phyloP scores from a whole-genome alignment of 2,888 invertebrate genomes.

The Aphidoletes aphidimyza region DNA sequence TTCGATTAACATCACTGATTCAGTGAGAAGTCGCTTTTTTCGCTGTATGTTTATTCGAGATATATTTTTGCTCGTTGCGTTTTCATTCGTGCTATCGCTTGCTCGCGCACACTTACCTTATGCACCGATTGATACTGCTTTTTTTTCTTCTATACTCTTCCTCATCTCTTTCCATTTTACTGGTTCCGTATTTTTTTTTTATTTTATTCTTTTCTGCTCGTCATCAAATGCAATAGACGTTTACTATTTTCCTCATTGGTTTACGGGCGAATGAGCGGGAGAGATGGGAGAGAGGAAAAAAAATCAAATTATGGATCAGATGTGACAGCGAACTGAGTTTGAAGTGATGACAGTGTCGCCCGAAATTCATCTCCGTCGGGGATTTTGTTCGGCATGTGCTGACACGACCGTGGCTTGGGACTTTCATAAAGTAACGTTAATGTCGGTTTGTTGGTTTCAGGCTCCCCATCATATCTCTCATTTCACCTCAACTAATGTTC shows the following conservation, averaged over 20 bases:
- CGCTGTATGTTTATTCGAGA: neutral
- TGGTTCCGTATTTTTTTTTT: too few relatives aligned
- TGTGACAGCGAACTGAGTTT: slow-evolving; percentile 8
- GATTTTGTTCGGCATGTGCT: neutral
- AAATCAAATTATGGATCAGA: slow-evolving; percentile 39
- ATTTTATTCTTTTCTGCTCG: too few relatives aligned
- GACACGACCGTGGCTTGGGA: neutral
- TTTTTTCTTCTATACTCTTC: neutral
- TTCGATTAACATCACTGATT: neutral
- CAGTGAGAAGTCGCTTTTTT: neutral
- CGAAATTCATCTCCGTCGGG: neutral
- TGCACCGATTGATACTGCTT: neutral
- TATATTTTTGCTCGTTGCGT: neutral
- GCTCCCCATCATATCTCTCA: neutral
- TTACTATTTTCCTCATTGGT: slow-evolving; percentile 34
- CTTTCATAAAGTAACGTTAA: neutral
- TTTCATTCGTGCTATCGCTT: neutral
- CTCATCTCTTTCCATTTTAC: too few relatives aligned
- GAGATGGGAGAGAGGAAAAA: too few relatives aligned
- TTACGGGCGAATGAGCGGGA: too few relatives aligned
- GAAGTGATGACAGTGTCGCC: slow-evolving; percentile 14
- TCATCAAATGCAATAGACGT: slow-evolving; percentile 24
- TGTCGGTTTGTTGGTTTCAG: slow-evolving; percentile 18
- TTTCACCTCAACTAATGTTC: neutral
- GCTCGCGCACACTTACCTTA: neutral